Conservation (phyloP, 35 echinoderm and acorn worm genomes). For the Ophioderma brevispina region DNA sequence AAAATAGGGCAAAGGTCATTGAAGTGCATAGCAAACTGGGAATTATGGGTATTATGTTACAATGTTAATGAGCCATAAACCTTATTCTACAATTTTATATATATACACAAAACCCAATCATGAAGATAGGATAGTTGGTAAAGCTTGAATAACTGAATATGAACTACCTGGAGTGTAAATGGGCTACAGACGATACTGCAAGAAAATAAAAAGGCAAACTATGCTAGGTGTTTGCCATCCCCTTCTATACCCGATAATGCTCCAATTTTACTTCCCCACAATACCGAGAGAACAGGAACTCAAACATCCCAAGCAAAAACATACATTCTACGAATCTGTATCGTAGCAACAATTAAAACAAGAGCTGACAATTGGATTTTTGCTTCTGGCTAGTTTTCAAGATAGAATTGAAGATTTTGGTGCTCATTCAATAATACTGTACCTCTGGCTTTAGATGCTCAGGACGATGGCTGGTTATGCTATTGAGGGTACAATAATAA, state of each 20-base stretch:
- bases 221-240: neutral
- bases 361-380: neutral
- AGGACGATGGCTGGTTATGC: neutral
- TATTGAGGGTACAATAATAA: constrained; percentile 8
- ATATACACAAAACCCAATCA: neutral
- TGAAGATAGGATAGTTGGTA: neutral
- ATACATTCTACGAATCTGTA: neutral
- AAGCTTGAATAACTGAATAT: neutral
- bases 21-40: neutral
- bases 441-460: neutral
- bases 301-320: neutral
- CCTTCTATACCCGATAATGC: neutral
- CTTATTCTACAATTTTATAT: neutral
- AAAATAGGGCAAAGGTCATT: neutral
- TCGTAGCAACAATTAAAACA: neutral
- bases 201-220: neutral
- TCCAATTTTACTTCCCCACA: neutral
- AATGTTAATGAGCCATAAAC: neutral
- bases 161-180: neutral
- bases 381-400: neutral
- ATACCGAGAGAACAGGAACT: neutral
- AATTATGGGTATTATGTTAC: neutral
- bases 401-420: neutral
- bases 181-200: neutral
- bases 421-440: neutral